phyloP scores from a whole-genome alignment of 2,113 vertebrate genomes.

The Holacanthus passer region DNA sequence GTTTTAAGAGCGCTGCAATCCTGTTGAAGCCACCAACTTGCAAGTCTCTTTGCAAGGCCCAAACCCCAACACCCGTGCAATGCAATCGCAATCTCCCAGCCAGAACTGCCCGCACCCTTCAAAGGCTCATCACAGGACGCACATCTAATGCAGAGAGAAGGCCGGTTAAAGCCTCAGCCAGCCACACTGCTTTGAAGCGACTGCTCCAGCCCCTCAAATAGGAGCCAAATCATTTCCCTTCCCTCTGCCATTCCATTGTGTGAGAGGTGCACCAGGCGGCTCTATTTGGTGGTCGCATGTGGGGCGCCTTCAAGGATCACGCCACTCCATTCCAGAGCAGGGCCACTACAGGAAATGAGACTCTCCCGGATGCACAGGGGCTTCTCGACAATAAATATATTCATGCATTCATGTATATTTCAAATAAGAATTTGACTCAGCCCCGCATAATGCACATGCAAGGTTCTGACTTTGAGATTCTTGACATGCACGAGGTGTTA shows the following conservation, averaged over 20 bases:
- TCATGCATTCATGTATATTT: constrained; percentile 80
- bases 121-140: constrained; percentile 79
- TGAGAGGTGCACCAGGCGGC: constrained; percentile 51
- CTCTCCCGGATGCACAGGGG: constrained; percentile 45
- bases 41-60: constrained; percentile 8
- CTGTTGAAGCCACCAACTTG: constrained; percentile 28
- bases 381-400: constrained; percentile 69
- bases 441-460: constrained; percentile 69
- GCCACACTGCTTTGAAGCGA: constrained; percentile 76
- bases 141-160: constrained; percentile 77
- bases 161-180: constrained; percentile 73
- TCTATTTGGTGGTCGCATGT: constrained; percentile 63
- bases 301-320: constrained; percentile 73
- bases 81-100: constrained; percentile 61
- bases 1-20: constrained; percentile 40
- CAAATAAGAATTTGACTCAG: constrained; percentile 65
- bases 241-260: constrained; percentile 67
- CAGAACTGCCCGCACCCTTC: constrained; percentile 73
- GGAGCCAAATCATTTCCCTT: constrained; percentile 80
- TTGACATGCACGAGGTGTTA: constrained; percentile 69
- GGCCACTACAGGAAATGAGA: constrained; percentile 72
- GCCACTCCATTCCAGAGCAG: constrained; percentile 70
- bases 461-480: constrained; percentile 48
- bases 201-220: constrained; percentile 61
- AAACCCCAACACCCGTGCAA: constrained; percentile 57